phyloP scores from a whole-genome alignment of 1,140 invertebrate species.

The Drosophila fuyamai region DNA sequence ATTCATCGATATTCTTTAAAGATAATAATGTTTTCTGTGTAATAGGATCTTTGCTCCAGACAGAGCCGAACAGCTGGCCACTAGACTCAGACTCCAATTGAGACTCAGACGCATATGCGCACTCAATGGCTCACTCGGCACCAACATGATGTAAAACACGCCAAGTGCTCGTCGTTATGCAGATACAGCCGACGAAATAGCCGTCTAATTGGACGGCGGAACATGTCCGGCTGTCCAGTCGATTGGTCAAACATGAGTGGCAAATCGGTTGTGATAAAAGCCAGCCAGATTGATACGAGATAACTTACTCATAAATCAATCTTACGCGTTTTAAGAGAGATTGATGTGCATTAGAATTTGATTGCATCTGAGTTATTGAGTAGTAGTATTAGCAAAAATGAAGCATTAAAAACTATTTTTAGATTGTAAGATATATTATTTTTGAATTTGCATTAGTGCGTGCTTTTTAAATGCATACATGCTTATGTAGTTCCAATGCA shows the following conservation, averaged over 20 bases:
- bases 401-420: not conserved
- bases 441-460: not conserved
- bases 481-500: not conserved
- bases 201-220: conserved; percentile 40
- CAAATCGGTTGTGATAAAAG: conserved; percentile 70
- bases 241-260: conserved; percentile 46
- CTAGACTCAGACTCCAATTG: conserved; percentile 7
- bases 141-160: conserved; percentile 36
- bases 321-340: not conserved
- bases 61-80: conserved; percentile 23
- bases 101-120: not conserved
- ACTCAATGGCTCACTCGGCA: conserved; percentile 29
- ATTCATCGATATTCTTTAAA: too few species aligned
- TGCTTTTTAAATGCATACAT: not conserved
- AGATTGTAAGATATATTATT: too few species aligned
- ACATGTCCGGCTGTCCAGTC: conserved; percentile 29
- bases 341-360: not conserved
- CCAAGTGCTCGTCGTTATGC: conserved; percentile 45
- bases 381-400: not conserved
- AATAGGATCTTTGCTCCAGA: conserved; percentile 11
- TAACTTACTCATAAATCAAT: conserved; percentile 19
- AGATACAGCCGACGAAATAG: conserved; percentile 16
- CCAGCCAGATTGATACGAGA: conserved; percentile 29
- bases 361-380: not conserved
- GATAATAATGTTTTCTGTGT: conserved; percentile 12